Conservation (phyloP, 1,140 invertebrate species). For the Atta texana region DNA sequence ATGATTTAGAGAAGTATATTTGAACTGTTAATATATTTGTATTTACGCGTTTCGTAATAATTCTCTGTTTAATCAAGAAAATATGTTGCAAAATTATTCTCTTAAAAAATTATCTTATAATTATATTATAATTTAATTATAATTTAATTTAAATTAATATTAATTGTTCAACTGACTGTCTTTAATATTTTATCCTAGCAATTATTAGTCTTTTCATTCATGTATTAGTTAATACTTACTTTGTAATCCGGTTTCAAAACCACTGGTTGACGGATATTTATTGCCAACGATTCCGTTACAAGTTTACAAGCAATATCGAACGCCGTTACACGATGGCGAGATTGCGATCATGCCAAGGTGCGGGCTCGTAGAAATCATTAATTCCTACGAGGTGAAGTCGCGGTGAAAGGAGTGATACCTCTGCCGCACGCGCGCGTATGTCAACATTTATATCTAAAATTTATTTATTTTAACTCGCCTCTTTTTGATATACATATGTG, state of each 20-base stretch:
- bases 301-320: constrained; percentile 74
- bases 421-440: constrained; percentile 66
- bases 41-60: background rate
- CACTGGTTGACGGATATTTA: constrained; percentile 59
- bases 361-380: constrained; percentile 81
- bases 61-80: background rate
- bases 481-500: background rate
- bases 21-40: background rate
- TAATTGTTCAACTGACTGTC: background rate
- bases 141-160: background rate
- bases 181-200: background rate
- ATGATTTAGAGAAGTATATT: background rate
- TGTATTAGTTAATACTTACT: constrained; percentile 42
- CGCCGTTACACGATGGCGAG: constrained; percentile 70
- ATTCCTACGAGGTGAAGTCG: constrained; percentile 80
- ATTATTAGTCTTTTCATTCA: background rate
- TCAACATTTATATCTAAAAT: constrained; percentile 37
- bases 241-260: constrained; percentile 58
- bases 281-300: constrained; percentile 71
- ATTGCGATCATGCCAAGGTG: constrained; percentile 76
- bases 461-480: constrained; percentile 14
- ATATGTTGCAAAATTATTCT: background rate
- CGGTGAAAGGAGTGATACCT: constrained; percentile 83
- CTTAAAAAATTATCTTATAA: background rate
- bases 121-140: too few relatives aligned